Evolutionary conservation across 2,888 invertebrate genomes (phyloP).

Genomic region (Zelleria hepariella): DNA sequence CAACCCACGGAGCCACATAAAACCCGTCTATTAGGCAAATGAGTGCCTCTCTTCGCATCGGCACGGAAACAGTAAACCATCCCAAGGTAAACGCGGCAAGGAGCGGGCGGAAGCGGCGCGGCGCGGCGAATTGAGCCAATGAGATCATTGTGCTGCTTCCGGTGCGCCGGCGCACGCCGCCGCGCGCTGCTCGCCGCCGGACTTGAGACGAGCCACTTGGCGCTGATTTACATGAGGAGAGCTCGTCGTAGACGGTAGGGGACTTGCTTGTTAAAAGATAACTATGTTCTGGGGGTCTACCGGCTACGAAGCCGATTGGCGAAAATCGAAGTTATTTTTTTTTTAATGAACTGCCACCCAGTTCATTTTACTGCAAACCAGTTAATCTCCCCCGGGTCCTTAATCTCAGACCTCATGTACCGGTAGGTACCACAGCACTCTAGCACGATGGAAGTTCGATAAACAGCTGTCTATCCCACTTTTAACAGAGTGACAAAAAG

Average conservation of each 20-base stretch:
- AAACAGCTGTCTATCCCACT: too few relatives aligned
- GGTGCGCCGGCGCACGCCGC: slow-evolving; percentile 22
- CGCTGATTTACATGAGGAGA: background rate
- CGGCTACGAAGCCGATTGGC: too few relatives aligned
- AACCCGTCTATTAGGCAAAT: background rate
- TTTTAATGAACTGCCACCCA: too few relatives aligned
- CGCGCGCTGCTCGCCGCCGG: background rate
- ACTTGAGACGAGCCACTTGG: background rate
- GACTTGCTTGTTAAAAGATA: background rate
- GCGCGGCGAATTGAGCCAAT: slow-evolving; percentile 42
- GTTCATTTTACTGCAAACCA: too few relatives aligned
- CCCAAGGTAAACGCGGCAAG: background rate
- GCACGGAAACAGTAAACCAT: background rate
- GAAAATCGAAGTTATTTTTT: too few relatives aligned
- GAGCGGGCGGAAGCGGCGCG: slow-evolving; percentile 31
- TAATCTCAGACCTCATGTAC: too few relatives aligned
- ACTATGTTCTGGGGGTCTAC: too few relatives aligned
- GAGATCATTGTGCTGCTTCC: slow-evolving; percentile 46
- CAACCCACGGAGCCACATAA: background rate
- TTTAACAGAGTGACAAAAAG: too few relatives aligned
- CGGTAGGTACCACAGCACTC: too few relatives aligned
- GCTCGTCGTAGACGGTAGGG: background rate
- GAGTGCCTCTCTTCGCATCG: background rate
- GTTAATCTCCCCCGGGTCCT: too few relatives aligned
- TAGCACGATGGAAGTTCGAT: too few relatives aligned